Evolutionary conservation across 2,888 invertebrate genomes (phyloP).

Genomic region (Xanthia icteritia): DNA sequence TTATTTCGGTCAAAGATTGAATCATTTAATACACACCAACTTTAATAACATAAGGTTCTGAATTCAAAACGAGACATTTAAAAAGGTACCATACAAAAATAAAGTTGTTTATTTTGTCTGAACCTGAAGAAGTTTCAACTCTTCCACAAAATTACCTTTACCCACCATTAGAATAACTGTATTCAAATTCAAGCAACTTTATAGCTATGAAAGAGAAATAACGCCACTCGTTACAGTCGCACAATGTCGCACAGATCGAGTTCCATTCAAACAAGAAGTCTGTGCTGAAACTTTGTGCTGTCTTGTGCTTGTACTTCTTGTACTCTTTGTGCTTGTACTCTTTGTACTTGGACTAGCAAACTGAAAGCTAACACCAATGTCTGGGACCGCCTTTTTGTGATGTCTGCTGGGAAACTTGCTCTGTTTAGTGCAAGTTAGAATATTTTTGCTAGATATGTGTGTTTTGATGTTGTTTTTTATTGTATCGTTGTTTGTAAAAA

Average conservation of each 20-base stretch:
- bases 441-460: conserved; percentile 25
- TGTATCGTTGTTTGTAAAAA: neutral
- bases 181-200: conserved; percentile 45
- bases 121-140: neutral
- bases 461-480: conserved; percentile 7
- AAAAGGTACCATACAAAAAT: neutral
- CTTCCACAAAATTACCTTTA: conserved; percentile 27
- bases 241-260: conserved; percentile 51
- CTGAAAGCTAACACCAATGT: conserved; percentile 52
- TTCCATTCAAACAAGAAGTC: conserved; percentile 59
- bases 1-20: neutral
- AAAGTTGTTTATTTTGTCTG: neutral
- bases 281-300: conserved; percentile 51
- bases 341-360: conserved; percentile 41
- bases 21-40: too few species aligned
- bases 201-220: conserved; percentile 42
- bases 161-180: neutral
- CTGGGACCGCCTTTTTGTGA: conserved; percentile 55
- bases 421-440: conserved; percentile 35
- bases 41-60: too few species aligned
- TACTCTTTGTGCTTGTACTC: conserved; percentile 38
- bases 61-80: too few species aligned
- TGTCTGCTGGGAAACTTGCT: conserved; percentile 55
- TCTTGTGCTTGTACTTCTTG: conserved; percentile 48
- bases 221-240: conserved; percentile 44